phyloP scores from a whole-genome alignment of 2,888 invertebrate genomes.

The Drosophila atroscutellata region DNA sequence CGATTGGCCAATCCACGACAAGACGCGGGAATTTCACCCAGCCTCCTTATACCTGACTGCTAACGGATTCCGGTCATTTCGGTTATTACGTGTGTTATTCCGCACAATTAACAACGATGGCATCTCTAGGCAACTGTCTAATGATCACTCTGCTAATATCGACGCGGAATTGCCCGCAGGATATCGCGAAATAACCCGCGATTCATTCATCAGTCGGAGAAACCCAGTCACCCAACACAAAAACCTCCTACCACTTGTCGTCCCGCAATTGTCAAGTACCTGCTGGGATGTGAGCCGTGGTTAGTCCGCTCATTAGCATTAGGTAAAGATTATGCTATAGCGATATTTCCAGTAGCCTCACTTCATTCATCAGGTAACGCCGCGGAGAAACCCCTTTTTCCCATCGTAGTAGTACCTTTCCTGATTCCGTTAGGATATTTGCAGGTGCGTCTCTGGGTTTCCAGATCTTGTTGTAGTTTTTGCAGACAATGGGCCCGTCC shows the following conservation, averaged over 20 bases:
- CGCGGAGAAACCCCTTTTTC: slow-evolving; percentile 54
- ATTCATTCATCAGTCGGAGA: slow-evolving; percentile 70
- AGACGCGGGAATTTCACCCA: slow-evolving; percentile 36
- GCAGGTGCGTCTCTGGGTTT: slow-evolving; percentile 65
- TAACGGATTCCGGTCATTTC: slow-evolving; percentile 52
- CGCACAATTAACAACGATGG: slow-evolving; percentile 63
- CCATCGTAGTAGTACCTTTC: not conserved
- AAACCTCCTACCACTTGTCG: slow-evolving; percentile 66
- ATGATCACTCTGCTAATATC: slow-evolving; percentile 61
- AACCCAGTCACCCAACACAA: slow-evolving; percentile 33
- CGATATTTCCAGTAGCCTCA: slow-evolving; percentile 41
- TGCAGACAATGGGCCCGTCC: slow-evolving; percentile 73
- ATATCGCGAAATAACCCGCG: slow-evolving; percentile 61
- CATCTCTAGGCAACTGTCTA: slow-evolving; percentile 53
- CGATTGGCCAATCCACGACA: slow-evolving; percentile 40
- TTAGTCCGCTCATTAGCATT: slow-evolving; percentile 74
- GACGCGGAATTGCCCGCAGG: slow-evolving; percentile 58
- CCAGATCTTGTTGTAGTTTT: slow-evolving; percentile 36
- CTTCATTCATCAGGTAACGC: slow-evolving; percentile 60
- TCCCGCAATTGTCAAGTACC: slow-evolving; percentile 49
- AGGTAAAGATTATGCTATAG: slow-evolving; percentile 41
- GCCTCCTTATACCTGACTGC: slow-evolving; percentile 55
- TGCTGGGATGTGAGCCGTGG: slow-evolving; percentile 40
- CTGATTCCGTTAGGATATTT: slow-evolving; percentile 56
- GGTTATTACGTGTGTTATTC: slow-evolving; percentile 80